phyloP scores from a whole-genome alignment of 2,113 vertebrate species.

The Sclerurus mexicanus region DNA sequence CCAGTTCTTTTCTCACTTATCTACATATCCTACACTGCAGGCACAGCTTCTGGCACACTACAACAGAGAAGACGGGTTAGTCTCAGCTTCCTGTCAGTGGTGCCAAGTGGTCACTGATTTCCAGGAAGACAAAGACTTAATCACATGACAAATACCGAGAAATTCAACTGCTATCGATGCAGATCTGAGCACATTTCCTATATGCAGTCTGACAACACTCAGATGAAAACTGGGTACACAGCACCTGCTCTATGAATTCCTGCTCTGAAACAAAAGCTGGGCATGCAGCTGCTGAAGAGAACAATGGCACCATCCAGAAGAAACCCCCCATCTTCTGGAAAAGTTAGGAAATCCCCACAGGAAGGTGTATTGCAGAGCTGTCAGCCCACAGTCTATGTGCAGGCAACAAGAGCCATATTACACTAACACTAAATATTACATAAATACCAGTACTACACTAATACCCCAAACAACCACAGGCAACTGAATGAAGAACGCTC shows the following conservation, averaged over 20 bases:
- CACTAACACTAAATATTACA: neutral
- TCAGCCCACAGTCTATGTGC: neutral
- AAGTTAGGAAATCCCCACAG: neutral
- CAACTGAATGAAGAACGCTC: rapidly evolving
- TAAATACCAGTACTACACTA: neutral
- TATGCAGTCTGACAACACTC: neutral
- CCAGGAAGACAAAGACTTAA: neutral
- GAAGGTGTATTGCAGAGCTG: neutral
- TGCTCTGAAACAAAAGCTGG: neutral
- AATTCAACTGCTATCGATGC: neutral
- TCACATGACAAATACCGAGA: neutral
- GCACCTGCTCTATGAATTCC: neutral
- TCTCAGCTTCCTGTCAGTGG: neutral
- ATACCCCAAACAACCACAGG: neutral
- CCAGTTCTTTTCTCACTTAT: neutral
- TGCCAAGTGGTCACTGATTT: neutral
- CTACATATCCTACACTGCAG: neutral
- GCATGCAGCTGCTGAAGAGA: neutral
- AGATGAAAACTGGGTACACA: neutral
- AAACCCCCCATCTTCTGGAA: neutral
- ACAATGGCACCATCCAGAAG: neutral
- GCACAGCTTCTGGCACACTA: neutral
- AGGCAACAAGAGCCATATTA: neutral
- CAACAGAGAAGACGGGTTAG: neutral
- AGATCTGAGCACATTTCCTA: neutral